phyloP scores from a whole-genome alignment of 2,888 invertebrate species.

The Amphimallon solstitiale region DNA sequence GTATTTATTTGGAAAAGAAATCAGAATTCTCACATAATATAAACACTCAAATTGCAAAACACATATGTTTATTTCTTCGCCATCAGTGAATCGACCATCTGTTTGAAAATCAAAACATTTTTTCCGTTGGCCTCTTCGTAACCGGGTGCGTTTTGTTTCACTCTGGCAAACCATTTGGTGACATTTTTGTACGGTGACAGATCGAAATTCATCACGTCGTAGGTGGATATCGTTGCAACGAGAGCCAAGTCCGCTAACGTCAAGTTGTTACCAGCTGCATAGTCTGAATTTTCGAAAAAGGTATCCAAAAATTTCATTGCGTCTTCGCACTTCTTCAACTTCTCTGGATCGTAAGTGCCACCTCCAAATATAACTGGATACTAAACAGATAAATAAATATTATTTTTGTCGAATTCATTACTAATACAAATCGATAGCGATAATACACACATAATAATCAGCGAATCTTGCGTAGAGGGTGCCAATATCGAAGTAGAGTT shows the following conservation, averaged over 20 bases:
- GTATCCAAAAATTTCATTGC: constrained; percentile 75
- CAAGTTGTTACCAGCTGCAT: constrained; percentile 75
- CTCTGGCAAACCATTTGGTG: constrained; percentile 70
- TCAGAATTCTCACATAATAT: background rate
- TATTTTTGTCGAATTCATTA: background rate
- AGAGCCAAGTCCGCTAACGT: constrained; percentile 83
- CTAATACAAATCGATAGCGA: background rate
- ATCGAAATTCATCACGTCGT: constrained; percentile 72
- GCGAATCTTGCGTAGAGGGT: constrained; percentile 76
- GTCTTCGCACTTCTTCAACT: constrained; percentile 74
- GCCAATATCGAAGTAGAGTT: constrained; percentile 83
- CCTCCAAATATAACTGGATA: constrained; percentile 63
- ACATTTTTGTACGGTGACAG: constrained; percentile 76
- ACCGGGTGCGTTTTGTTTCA: constrained; percentile 69
- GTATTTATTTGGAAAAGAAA: background rate
- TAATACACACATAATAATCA: constrained; percentile 75
- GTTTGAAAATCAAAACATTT: constrained; percentile 55
- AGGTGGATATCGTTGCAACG: constrained; percentile 74
- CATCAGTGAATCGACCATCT: constrained; percentile 52
- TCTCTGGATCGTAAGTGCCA: constrained; percentile 68
- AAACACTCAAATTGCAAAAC: background rate
- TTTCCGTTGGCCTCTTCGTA: constrained; percentile 64
- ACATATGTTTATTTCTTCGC: constrained; percentile 48
- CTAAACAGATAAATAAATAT: constrained; percentile 42
- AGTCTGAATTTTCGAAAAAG: constrained; percentile 77